Evolutionary conservation across 1,140 invertebrate genomes (phyloP).

Genomic region (Nasonia giraulti): DNA sequence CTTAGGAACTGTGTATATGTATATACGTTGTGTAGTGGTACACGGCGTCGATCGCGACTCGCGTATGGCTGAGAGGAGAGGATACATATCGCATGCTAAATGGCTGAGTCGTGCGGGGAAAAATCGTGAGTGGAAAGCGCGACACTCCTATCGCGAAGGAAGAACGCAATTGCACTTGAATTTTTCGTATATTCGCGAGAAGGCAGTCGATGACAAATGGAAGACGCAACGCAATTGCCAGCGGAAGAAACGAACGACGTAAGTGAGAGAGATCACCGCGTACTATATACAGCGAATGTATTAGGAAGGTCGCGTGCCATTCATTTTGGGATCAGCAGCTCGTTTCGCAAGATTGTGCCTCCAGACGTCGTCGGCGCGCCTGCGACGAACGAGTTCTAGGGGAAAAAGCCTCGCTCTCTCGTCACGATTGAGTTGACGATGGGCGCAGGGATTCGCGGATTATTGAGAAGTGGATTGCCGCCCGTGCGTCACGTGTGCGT

Average conservation of each 20-base stretch:
- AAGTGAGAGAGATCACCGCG: background rate
- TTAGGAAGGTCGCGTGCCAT: constrained; percentile 9
- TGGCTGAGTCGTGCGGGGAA: background rate
- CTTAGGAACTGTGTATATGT: background rate
- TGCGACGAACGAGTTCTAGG: background rate
- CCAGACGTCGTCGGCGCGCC: background rate
- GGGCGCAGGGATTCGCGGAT: constrained; percentile 8
- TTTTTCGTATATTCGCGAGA: background rate
- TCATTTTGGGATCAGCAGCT: constrained; percentile 2
- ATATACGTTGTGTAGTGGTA: too few relatives aligned
- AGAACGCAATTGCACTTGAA: too few relatives aligned
- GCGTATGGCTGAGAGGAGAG: background rate
- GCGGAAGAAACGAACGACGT: too few relatives aligned
- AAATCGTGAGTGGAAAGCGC: too few relatives aligned
- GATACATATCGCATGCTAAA: background rate
- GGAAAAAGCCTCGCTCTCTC: background rate
- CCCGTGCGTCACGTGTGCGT: background rate
- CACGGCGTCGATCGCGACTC: background rate
- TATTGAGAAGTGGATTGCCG: constrained; percentile 11
- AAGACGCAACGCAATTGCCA: background rate
- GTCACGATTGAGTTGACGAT: background rate
- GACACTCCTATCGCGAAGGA: background rate
- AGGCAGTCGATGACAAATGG: background rate
- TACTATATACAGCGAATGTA: background rate
- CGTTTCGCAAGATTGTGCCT: constrained; percentile 14